Evolutionary conservation across 2,797 vertebrate species (phyloP).

Genomic region (Cetoscarus ocellatus): DNA sequence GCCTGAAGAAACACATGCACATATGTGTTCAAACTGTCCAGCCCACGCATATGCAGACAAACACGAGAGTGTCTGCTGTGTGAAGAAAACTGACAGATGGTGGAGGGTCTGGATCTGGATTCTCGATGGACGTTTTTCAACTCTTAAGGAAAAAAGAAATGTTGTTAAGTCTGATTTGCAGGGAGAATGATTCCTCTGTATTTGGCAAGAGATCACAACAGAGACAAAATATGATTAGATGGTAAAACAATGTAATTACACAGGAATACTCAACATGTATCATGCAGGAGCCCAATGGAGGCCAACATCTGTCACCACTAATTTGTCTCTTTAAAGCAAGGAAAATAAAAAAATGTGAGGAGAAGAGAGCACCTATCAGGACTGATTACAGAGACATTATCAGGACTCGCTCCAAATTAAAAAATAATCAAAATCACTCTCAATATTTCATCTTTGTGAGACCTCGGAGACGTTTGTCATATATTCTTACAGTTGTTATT

Average conservation of each 20-base stretch:
- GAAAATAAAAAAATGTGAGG: conserved; percentile 22
- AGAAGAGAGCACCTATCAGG: conserved; percentile 3
- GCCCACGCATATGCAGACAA: conserved; percentile 30
- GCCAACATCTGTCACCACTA: conserved; percentile 33
- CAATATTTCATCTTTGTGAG: not conserved
- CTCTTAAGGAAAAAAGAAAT: conserved; percentile 39
- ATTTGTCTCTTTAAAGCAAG: conserved; percentile 36
- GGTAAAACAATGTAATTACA: conserved; percentile 52
- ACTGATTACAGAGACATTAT: conserved; percentile 4
- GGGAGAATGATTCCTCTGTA: conserved; percentile 15
- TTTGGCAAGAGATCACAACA: conserved; percentile 34
- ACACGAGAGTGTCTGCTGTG: conserved; percentile 40
- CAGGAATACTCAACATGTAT: conserved; percentile 17
- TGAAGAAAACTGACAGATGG: conserved; percentile 70
- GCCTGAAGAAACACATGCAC: conserved; percentile 35
- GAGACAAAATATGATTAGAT: conserved; percentile 50
- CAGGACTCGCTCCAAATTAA: conserved; percentile 4
- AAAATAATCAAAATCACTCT: conserved; percentile 14
- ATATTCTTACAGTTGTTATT: conserved; percentile 13
- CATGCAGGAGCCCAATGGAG: conserved; percentile 7
- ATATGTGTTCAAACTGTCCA: conserved; percentile 36
- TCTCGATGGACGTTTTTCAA: conserved; percentile 44
- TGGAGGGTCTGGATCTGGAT: conserved; percentile 50
- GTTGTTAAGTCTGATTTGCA: conserved; percentile 46
- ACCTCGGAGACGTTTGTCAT: conserved; percentile 1